Evolutionary conservation across 2,113 vertebrate genomes (phyloP), one percentile per base, ranked within the genome.

Genomic region (Microcebus ravelobensis): DNA sequence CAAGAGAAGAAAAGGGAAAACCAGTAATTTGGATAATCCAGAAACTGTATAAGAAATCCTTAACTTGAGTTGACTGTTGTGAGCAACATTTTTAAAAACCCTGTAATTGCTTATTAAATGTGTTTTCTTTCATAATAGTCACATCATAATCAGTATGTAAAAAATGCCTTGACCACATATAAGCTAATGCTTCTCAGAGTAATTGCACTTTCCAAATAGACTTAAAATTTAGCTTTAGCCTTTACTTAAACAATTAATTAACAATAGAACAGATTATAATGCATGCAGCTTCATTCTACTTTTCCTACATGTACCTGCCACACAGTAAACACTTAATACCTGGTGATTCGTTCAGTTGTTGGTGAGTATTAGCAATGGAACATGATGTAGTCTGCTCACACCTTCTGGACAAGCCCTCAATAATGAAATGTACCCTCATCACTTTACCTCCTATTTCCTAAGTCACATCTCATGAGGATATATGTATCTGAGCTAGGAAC

Each of bases 241-340:
- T 95, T 96, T 93, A 88, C 79, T 95, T 94, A 89, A 94, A 89
- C 73, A 92, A 94, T 92, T 96, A 94, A 91, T 70, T 93, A 94
- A 92, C 50, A 95, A 85, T 71, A 92, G 76, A 92, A 87, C 3
- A 90, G n/a, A 92, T 83, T 86, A 73, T 45, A 90, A 77, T 29
- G 87, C 76, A 83, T 79, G 74, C 48, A 87, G 63, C 27, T 96
- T 92, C 77, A 92, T 90, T 96, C 65, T 90, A 73, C 17, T 57
- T 91, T 89, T 90, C 42, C 57, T 84, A 79, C 52, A 84, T 95
- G 34, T 76, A 80, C 82, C 76, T 73, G 20, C 57, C 48, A 81
- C 76, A 91, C 6, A 55, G 50, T 55, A 92, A 87, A 77, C 23
- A 55, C 55, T 95, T 92, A 97, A 81, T 91, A 94, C 27, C 52